Percentiles rank a stretch among this genome's conserved stretches.
These are phyloP conservation scores for Fregata magnificens DNA, from an alignment of 2,113 vertebrate species.

Conservation along the genomic window DNA sequence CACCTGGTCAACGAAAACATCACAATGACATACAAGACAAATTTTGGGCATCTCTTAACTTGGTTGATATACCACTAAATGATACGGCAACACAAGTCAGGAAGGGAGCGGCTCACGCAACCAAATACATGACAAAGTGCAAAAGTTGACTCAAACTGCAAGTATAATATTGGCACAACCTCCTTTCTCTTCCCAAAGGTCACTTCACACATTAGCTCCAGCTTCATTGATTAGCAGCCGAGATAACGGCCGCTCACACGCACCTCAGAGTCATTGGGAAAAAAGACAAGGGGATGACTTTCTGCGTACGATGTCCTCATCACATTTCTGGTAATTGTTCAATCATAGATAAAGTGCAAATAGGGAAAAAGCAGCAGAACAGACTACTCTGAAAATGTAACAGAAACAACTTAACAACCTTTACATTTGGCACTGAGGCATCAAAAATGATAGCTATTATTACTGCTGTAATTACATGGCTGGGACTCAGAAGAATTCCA, in stretches of 20 bases:
- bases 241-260: neutral
- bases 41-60: neutral
- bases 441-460: constrained; percentile 23
- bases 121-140: neutral
- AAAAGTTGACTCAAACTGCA: neutral
- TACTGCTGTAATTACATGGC: neutral
- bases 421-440: neutral
- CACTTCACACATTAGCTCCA: neutral
- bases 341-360: neutral
- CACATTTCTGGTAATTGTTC: neutral
- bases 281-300: neutral
- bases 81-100: neutral
- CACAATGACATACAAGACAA: neutral
- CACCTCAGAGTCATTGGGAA: neutral
- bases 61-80: neutral
- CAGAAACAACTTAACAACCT: neutral
- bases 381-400: neutral
- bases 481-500: neutral
- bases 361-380: neutral
- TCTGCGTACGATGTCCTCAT: neutral
- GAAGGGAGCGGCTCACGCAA: neutral
- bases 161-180: neutral
- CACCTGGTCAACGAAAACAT: neutral
- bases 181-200: constrained; percentile 4
- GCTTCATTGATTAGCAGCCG: neutral